Base-by-base conservation (phyloP, 2,113 vertebrate genomes). In the Siniperca chuatsi region DNA sequence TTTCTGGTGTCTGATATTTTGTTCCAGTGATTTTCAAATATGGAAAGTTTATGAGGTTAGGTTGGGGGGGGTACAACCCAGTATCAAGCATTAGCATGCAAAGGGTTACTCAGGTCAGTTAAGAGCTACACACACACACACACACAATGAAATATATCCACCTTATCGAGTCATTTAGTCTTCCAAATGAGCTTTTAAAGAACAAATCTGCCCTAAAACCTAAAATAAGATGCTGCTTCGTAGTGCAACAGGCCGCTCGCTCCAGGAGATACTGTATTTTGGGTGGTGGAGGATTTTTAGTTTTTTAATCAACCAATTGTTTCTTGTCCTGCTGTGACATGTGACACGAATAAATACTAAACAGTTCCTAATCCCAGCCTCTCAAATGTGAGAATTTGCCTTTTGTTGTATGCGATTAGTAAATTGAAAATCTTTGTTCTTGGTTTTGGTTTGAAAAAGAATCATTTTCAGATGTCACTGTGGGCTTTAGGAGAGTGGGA, bases 81-180 rank as follows among this genome's bases (percentile, higher is more conserved):
- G 66, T 18, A 1, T 81, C 75, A 82, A 66, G 73, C 81, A 48
- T 16, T 8, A 33, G 21, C 91, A 85, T 94, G 90, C 88, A 81
- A 9, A 76, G 67, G 60, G 50, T 80, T 65, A 83, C 46, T 69
- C 6, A 55, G 65, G 68, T 84, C 33, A 58, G 72, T 82, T 12
- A 37, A 15, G 48, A 83, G 67, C 40, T 21, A 18, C 79, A 72
- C 81, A 60, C 78, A 68, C 71, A 64, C 29, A 29, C n/a, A 48
- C 25, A 46, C 42, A 71, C 70, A 65, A 0, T n/a, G 15, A 44
- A 68, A 60, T 42, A 52, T 25, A 54, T 46, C 25, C 69, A 58
- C 74, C 67, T 57, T 18, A 75, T 23, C n/a, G 74, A 81, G 46
- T 66, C 33, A 42, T 29, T 77, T 11, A 9, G 1, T 37, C 68